A percentile compares a stretch with the other conserved stretches of the same genome.
Conservation (phyloP, 1,140 invertebrate species). For the Littorina saxatilis region DNA sequence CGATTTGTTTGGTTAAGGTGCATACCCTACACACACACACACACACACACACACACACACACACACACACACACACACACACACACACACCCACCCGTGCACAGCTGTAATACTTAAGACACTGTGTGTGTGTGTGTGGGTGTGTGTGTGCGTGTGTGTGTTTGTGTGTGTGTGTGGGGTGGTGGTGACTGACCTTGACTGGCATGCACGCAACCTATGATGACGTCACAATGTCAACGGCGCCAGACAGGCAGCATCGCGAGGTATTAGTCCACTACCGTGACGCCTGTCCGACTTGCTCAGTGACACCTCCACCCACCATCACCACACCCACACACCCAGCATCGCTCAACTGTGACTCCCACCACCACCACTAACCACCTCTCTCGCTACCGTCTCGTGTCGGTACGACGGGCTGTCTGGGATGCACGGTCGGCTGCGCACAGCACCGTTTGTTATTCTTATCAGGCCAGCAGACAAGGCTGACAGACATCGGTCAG, state of each 20-base stretch:
- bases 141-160: too few species aligned
- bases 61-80: slow-evolving; percentile 19
- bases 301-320: not conserved
- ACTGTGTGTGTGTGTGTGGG: not conserved
- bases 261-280: not conserved
- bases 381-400: not conserved
- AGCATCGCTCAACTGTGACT: not conserved
- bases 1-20: not conserved
- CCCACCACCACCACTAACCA: too few species aligned
- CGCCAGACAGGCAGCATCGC: not conserved
- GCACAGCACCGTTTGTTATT: not conserved
- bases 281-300: too few species aligned
- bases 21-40: slow-evolving; percentile 4
- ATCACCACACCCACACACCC: not conserved
- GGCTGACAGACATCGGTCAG: not conserved
- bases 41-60: not conserved
- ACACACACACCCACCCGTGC: slow-evolving; percentile 8
- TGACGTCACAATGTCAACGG: too few species aligned
- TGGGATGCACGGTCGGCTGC: not conserved
- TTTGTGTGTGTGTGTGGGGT: too few species aligned
- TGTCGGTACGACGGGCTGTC: not conserved
- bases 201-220: too few species aligned
- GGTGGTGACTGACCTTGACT: too few species aligned
- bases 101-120: not conserved
- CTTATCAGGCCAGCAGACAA: not conserved